Base-by-base conservation (phyloP, 2,113 vertebrate species). In the Corythornis cristatus region DNA sequence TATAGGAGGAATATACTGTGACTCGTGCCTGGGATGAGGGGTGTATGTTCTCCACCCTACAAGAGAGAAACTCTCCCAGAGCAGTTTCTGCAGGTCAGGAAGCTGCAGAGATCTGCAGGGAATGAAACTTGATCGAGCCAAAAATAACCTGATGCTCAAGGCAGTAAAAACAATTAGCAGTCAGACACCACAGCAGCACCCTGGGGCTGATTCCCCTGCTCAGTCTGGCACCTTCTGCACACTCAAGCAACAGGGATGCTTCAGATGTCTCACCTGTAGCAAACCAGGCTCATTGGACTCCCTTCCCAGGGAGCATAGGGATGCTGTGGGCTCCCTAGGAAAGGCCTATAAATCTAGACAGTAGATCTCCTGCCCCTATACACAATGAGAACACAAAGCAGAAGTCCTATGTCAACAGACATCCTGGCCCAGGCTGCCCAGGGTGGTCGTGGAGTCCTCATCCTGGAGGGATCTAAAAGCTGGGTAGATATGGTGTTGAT, bases 101-200 rank as follows among this genome's bases (percentile, higher is more conserved):
- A 72, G n/a, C 29, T 62, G 50, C 40, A 43, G 29, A 78, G 45
- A 89, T 19, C 9, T 43, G 50, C n/a, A 58, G 56, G 37, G 29
- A 88, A 88, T 33, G 43, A 90, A 93, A 91, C 51, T 13, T 76
- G 71, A 91, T 82, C 71, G 79, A 89, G 58, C 37, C 75, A 78
- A 87, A 95, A 86, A 79, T 65, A 94, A 90, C 33, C 58, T 58
- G 33, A 91, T 73, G 81, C 43, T 90, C 50, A 89, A 89, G 54
- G 77, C 84, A 79, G 56, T 58, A 72, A 70, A 94, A 90, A 23
- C 87, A 94, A 95, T 89, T 93, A 93, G 67, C 58, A 72, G 62
- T 35, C 31, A 73, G 71, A 35, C 77, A 70, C 46, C 70, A 29
- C 2, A 8, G 88, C 83, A 65, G 77, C 64, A 45, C 21, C 46